Conservation (phyloP, 2,113 vertebrate genomes). For the Callipepla squamata region DNA sequence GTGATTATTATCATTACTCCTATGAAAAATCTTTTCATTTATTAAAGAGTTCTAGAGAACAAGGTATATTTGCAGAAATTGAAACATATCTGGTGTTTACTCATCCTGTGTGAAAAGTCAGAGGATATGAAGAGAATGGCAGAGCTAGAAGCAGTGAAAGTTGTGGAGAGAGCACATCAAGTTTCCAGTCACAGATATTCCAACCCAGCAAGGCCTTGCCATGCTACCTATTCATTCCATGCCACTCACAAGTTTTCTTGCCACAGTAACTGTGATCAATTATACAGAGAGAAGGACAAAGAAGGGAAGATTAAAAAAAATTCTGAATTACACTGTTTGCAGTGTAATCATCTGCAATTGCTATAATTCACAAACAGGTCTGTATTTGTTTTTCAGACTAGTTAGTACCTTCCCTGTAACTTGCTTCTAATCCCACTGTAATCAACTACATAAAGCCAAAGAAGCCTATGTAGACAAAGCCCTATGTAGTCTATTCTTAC, state of each 20-base stretch:
- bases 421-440: background rate
- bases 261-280: background rate
- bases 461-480: background rate
- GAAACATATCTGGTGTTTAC: background rate
- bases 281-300: rapidly evolving
- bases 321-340: background rate
- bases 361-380: background rate
- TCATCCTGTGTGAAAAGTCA: background rate
- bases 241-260: background rate
- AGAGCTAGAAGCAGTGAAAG: background rate
- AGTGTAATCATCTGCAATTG: background rate
- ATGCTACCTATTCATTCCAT: background rate
- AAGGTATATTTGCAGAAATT: background rate
- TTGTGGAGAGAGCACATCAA: background rate
- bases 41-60: background rate
- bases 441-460: background rate
- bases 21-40: background rate
- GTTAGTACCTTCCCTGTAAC: background rate
- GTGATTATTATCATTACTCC: background rate
- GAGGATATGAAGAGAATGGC: background rate
- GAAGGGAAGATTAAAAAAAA: background rate
- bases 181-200: background rate
- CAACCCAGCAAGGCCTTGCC: background rate
- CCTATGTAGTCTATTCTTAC: background rate
- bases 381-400: background rate